Evolutionary conservation across 2,888 invertebrate genomes (phyloP), one percentile per base, ranked within the genome.

Genomic region (Torymus tubicola): DNA sequence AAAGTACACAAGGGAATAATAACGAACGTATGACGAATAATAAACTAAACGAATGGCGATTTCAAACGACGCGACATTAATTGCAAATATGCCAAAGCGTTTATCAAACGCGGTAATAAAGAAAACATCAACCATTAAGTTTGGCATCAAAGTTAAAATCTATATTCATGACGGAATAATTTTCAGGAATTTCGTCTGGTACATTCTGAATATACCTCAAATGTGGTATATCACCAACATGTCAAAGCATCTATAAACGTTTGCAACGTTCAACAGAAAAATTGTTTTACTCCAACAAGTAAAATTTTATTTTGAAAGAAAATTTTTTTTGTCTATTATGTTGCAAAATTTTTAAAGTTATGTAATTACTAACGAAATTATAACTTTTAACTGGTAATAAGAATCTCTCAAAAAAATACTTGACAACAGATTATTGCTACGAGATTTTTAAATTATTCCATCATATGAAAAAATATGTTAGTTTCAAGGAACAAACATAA

Each of bases 1-100:
- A 68, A 76, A 76, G 58, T 70, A 42, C 53, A 18, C 68, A 75
- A 64, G 42, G 63, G 60, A 61, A 63, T 52, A 63, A 55, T 63
- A 57, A 69, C 71, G 53, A 81, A 75, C 69, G 70, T 74, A 71
- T 71, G 81, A 78, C 78, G 70, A 77, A 81, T 81, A 78, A 65
- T 42, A 73, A 78, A 69, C 53, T 14, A 67, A 77, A 64, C n/a
- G 72, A 77, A 60, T 69, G 16, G 60, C 60, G 18, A 81, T 78
- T 21, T 42, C 69, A 83, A 75, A 61, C 75, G 72, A 82, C 50
- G 80, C 78, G 42, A 81, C 67, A 80, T 58, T 78, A 58, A 78
- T 82, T 72, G 52, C 61, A 11, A 50, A 58, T 24, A 65, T 70
- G 60, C 57, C 50, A 11, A 61, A 65, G 21, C 24, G 16, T 69